Conservation (phyloP, 2,888 invertebrate species). For the Euplexia lucipara region DNA sequence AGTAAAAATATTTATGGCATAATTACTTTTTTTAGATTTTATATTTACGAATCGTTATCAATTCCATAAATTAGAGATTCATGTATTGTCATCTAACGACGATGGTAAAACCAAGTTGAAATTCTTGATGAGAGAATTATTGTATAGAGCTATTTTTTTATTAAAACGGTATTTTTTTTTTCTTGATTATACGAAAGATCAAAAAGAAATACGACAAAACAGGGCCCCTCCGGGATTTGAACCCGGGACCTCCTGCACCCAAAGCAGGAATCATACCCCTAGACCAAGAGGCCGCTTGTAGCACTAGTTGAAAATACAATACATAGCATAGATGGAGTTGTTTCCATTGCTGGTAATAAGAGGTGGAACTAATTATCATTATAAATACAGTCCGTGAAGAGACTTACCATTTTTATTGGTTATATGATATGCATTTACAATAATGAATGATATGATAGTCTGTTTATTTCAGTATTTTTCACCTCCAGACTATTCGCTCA, state of each 20-base stretch:
- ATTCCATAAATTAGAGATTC: no score
- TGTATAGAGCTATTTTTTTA: neutral
- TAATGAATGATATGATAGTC: no score
- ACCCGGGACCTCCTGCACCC: constrained; percentile 94
- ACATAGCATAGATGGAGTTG: constrained; percentile 47
- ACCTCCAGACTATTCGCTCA: no score
- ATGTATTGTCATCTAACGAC: neutral
- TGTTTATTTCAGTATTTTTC: no score
- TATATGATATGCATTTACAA: neutral
- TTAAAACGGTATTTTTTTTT: neutral
- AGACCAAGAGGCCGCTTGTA: constrained; percentile 92
- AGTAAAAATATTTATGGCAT: no score
- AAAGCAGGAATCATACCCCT: constrained; percentile 94
- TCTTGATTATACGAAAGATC: neutral
- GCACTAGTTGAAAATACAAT: constrained; percentile 13
- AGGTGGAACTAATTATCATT: neutral
- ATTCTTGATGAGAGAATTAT: neutral
- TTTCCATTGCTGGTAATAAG: constrained; percentile 5
- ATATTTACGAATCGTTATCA: no score
- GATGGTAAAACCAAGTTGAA: neutral
- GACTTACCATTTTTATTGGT: constrained; percentile 27
- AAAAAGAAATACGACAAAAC: constrained; percentile 63
- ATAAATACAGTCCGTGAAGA: neutral
- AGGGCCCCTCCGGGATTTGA: constrained; percentile 94
- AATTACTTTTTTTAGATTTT: neutral